A percentile compares a stretch with the other conserved stretches of the same genome.
phyloP scores from a whole-genome alignment of 2,113 vertebrate species.

The Coryphaenoides rupestris region DNA sequence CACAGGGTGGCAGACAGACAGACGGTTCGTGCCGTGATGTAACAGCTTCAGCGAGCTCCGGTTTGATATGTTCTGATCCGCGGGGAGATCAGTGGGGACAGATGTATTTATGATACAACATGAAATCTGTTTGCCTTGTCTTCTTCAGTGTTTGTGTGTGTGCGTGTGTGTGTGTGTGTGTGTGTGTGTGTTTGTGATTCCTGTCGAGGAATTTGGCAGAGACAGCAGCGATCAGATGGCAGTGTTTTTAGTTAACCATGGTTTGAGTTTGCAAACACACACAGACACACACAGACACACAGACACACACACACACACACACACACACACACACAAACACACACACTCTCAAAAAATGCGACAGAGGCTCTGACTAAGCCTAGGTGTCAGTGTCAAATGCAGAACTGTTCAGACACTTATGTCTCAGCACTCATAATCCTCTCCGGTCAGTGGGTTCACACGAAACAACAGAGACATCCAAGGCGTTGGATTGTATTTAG shows the following conservation, averaged over 20 bases:
- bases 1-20: not conserved
- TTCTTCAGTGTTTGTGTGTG: not conserved
- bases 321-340: slow-evolving; percentile 30
- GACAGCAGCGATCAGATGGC: slow-evolving; percentile 54
- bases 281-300: not conserved
- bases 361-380: not conserved
- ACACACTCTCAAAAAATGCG: not conserved
- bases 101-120: slow-evolving; percentile 20
- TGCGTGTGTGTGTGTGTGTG: slow-evolving; percentile 1
- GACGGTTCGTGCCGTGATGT: not conserved
- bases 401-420: slow-evolving; percentile 29
- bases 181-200: slow-evolving; percentile 9
- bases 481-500: too few species aligned
- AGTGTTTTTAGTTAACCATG: slow-evolving; percentile 55
- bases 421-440: slow-evolving; percentile 1
- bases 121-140: slow-evolving; percentile 18
- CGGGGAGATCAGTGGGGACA: slow-evolving; percentile 2
- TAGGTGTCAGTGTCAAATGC: slow-evolving; percentile 15
- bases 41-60: not conserved
- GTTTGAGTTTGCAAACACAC: slow-evolving; percentile 34
- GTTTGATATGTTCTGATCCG: slow-evolving; percentile 1
- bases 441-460: slow-evolving; percentile 5
- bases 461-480: not conserved
- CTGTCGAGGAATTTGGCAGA: slow-evolving; percentile 42
- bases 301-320: slow-evolving; percentile 13